Percentiles rank a stretch among this genome's conserved stretches.
Evolutionary conservation across 2,888 invertebrate species (phyloP).

Genomic region (Ornithoptera priamus): DNA sequence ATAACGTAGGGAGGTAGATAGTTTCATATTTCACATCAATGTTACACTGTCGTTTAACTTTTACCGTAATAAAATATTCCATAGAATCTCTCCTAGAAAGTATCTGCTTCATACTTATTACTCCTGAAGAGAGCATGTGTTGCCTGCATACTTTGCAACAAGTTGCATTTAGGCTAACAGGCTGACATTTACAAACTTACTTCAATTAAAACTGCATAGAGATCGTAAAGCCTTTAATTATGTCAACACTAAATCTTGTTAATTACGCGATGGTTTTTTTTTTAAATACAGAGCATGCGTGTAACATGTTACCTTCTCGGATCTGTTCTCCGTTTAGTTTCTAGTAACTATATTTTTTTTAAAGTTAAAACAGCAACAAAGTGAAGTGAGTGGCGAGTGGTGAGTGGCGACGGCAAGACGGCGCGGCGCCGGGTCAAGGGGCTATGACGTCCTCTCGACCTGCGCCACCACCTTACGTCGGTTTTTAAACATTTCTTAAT

Average conservation of each 20-base stretch:
- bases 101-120: too few species aligned
- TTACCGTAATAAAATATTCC: too few species aligned
- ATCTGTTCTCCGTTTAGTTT: conserved; percentile 13
- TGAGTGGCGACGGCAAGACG: conserved; percentile 32
- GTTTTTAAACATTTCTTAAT: conserved; percentile 69
- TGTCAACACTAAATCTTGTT: neutral
- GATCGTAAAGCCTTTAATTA: neutral
- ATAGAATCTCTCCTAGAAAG: too few species aligned
- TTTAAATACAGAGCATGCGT: neutral
- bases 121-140: too few species aligned
- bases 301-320: neutral
- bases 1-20: too few species aligned
- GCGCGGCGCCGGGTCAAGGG: conserved; percentile 61
- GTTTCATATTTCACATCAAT: too few species aligned
- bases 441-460: conserved; percentile 68
- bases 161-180: neutral
- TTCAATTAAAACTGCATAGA: neutral
- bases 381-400: conserved; percentile 30
- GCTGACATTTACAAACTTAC: neutral
- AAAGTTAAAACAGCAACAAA: conserved; percentile 26
- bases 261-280: neutral
- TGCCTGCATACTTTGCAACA: too few species aligned
- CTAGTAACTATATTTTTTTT: conserved; percentile 24
- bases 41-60: too few species aligned
- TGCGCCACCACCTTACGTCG: conserved; percentile 55